Base-by-base conservation (phyloP, 2,113 vertebrate genomes). In the Zonotrichia leucophrys region DNA sequence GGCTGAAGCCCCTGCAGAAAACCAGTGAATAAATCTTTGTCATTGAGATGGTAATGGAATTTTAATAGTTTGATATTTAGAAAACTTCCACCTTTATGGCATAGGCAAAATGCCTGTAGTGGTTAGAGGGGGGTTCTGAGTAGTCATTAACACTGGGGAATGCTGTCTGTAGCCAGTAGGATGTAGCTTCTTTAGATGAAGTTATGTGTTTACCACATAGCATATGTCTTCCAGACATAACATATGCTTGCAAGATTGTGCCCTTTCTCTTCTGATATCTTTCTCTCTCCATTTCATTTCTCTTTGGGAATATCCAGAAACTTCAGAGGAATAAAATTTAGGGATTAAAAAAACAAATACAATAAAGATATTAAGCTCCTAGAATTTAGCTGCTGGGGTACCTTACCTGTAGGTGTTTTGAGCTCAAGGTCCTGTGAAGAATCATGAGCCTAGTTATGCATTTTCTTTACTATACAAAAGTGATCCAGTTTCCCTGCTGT, bases 391-490 rank as follows among this genome's bases (percentile, higher is more conserved):
- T 78, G 15, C 49, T 76, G 35, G 21, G 9, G 8, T 66, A 58
- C 4, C 7, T 62, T 22, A 14, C 33, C 9, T 49, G 53, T 35
- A 52, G 37, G 19, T 68, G 10, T n/a, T 93, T 90, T 46, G 23
- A 60, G 5, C 6, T 14, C 12, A 68, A 47, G 27, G 19, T 82
- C 24, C 4, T 41, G 2, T 52, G 35, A 30, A 68, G 35, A 87
- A 50, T 7, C 20, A 25, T 0, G 0, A 33, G 5, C 23, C 6
- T 59, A 28, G 3, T 28, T 44, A 31, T n/a, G 15, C 3, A 10
- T 49, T 86, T 88, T 79, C 25, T 68, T 87, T 63, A 42, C 20
- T 50, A 1, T 70, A 23, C 20, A 59, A 20, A 37, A 5, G 3
- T 68, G 19, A 49, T 42, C 11, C 52, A 69, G 49, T 4, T 79